Percentiles rank a stretch among this genome's conserved stretches.
Evolutionary conservation across 2,888 invertebrate species (phyloP).

Genomic region (Campoplex nolae): DNA sequence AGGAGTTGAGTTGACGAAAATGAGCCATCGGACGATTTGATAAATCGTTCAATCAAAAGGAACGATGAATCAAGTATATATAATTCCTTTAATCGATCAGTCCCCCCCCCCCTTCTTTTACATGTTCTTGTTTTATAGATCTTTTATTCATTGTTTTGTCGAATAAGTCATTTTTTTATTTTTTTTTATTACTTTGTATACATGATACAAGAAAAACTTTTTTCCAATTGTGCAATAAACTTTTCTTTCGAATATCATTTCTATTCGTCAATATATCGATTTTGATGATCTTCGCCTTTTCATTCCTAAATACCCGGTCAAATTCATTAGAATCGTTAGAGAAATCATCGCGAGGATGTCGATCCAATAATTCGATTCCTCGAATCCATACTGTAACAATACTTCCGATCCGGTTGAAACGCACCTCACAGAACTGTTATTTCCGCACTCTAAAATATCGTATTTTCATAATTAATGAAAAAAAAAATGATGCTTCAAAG

Average conservation of each 20-base stretch:
- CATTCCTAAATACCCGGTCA: slow-evolving; percentile 73
- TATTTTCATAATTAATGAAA: background rate
- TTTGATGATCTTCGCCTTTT: slow-evolving; percentile 68
- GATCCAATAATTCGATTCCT: slow-evolving; percentile 64
- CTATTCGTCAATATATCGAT: slow-evolving; percentile 55
- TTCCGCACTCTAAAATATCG: slow-evolving; percentile 71
- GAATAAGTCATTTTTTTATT: background rate
- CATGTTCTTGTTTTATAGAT: slow-evolving; percentile 24
- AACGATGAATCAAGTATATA: background rate
- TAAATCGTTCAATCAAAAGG: background rate
- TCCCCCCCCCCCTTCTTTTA: background rate
- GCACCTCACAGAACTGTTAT: slow-evolving; percentile 69
- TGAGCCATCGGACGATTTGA: background rate
- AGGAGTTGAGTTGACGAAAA: background rate
- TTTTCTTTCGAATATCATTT: background rate
- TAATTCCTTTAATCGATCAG: slow-evolving; percentile 29
- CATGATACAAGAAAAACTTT: background rate
- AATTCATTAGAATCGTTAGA: slow-evolving; percentile 70
- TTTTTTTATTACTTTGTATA: background rate
- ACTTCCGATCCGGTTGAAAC: slow-evolving; percentile 73
- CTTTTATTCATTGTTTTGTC: slow-evolving; percentile 23
- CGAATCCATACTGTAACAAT: slow-evolving; percentile 74
- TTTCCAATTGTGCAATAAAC: slow-evolving; percentile 11
- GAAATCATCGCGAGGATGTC: slow-evolving; percentile 71
- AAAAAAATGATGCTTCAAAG: background rate